Evolutionary conservation across 1,140 invertebrate genomes (phyloP).

Genomic region (Zophobas atratus): DNA sequence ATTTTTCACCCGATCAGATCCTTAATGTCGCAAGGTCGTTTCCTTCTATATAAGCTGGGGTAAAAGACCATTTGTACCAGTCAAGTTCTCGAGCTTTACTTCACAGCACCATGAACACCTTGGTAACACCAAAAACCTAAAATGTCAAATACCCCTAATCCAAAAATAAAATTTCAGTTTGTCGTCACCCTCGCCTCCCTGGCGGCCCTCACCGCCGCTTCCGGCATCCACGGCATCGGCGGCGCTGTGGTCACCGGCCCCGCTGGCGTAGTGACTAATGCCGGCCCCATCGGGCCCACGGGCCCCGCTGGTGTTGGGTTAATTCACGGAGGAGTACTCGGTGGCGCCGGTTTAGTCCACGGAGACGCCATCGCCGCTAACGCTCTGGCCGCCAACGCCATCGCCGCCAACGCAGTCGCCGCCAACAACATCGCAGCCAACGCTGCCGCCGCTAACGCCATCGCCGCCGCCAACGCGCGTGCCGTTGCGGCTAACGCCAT

Average conservation of each 20-base stretch:
- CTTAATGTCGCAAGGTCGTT: conserved; percentile 46
- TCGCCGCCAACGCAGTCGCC: too few relatives aligned
- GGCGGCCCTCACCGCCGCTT: neutral
- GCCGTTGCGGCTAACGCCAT: too few relatives aligned
- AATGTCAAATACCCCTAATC: neutral
- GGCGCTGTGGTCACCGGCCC: conserved; percentile 47
- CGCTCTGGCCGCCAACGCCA: too few relatives aligned
- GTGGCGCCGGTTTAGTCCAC: conserved; percentile 1
- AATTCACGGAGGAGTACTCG: too few relatives aligned
- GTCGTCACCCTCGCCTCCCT: conserved; percentile 49
- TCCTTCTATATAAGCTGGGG: neutral
- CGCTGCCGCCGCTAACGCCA: too few relatives aligned
- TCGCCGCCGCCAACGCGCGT: too few relatives aligned
- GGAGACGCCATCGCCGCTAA: too few relatives aligned
- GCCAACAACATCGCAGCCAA: too few relatives aligned
- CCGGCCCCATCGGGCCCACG: conserved; percentile 5
- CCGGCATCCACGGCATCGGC: too few relatives aligned
- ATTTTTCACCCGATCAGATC: conserved; percentile 45
- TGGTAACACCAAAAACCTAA: conserved; percentile 44
- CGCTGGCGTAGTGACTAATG: conserved; percentile 22
- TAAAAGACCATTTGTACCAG: conserved; percentile 42
- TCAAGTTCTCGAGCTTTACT: conserved; percentile 49
- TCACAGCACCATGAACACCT: conserved; percentile 52
- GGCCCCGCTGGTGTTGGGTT: neutral
- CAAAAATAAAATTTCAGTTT: conserved; percentile 34